Base-by-base conservation (phyloP, 2,797 vertebrate species). In the Gila robusta region DNA sequence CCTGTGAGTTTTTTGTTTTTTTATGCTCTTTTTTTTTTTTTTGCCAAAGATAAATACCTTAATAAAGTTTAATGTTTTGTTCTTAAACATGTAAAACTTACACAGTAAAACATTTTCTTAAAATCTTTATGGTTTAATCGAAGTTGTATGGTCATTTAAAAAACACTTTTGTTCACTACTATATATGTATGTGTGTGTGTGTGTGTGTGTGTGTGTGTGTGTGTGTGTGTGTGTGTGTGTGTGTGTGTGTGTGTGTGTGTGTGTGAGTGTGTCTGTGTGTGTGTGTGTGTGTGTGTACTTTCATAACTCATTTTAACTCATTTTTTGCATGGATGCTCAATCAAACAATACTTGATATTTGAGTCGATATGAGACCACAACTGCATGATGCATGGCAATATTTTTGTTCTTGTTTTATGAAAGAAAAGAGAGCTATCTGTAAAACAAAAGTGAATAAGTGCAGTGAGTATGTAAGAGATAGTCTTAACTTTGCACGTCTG, bases 391-490 rank as follows among this genome's bases (percentile, higher is more conserved):
- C 26, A 32, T 8, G 62, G 28, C 1, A 32, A 8, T 17, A 32
- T 32, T 32, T 6, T n/a, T n/a, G 8, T 66, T 66, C 54, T 62
- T 62, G 1, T 37, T 77, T n/a, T 52, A 52, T 32, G 9, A 54
- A 35, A 78, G 11, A 4, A 35, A 78, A 6, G 17, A 26, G 17
- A 35, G 54, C 19, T 23, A 23, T 73, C 28, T 44, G 26, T 73
- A 9, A 71, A 37, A 73, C 11, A 54, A 39, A 54, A 14, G 12
- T 11, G 14, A 32, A 35, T 69, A 37, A 69, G 44, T 35, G 11
- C 26, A 81, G 44, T 62, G 52, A 81, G 44, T 62, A 17, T 72
- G 54, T 74, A 17, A 49, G n/a, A 59, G 26, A 73, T 28, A 62
- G 19, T 73, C 12, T 26, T 17, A 10, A 26, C 23, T 83, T 74